phyloP scores from a whole-genome alignment of 1,140 invertebrate genomes.

The Microplitis demolitor region DNA sequence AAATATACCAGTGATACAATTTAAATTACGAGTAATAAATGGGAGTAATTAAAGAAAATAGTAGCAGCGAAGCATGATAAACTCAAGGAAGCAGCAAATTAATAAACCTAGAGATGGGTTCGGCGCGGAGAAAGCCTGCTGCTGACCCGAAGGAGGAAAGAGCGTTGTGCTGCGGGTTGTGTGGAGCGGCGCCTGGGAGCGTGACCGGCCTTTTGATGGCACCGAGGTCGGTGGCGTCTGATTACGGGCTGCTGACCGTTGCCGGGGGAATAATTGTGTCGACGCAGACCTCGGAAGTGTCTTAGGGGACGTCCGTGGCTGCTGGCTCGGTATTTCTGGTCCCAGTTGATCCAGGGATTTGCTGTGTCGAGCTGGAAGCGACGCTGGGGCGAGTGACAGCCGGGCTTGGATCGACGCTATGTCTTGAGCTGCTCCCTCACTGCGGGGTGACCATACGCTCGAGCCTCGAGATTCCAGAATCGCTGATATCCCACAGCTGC shows the following conservation, averaged over 20 bases:
- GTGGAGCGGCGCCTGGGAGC: constrained; percentile 44
- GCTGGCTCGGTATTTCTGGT: constrained; percentile 46
- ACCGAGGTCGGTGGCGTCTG: constrained; percentile 52
- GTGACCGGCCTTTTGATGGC: constrained; percentile 49
- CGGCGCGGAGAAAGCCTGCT: constrained; percentile 54
- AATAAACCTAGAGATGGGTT: constrained; percentile 48
- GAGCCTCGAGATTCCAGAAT: constrained; percentile 59
- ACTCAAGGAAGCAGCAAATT: constrained; percentile 7
- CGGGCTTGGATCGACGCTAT: constrained; percentile 43
- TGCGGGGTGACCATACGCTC: constrained; percentile 55
- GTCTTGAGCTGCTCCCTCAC: constrained; percentile 52
- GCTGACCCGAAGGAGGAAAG: constrained; percentile 42
- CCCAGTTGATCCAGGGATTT: constrained; percentile 79
- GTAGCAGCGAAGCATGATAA: neutral
- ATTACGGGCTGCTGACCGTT: constrained; percentile 37
- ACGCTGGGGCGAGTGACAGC: constrained; percentile 48
- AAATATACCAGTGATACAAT: neutral
- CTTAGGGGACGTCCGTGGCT: constrained; percentile 47
- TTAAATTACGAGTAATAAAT: neutral
- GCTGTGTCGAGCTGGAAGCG: constrained; percentile 74
- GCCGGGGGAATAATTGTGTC: constrained; percentile 52
- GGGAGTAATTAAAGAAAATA: neutral
- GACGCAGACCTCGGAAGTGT: constrained; percentile 55
- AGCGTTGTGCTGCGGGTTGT: constrained; percentile 44
- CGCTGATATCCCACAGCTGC: constrained; percentile 63